Conservation (phyloP, 2,888 invertebrate genomes). For the Halocaridina rubra region DNA sequence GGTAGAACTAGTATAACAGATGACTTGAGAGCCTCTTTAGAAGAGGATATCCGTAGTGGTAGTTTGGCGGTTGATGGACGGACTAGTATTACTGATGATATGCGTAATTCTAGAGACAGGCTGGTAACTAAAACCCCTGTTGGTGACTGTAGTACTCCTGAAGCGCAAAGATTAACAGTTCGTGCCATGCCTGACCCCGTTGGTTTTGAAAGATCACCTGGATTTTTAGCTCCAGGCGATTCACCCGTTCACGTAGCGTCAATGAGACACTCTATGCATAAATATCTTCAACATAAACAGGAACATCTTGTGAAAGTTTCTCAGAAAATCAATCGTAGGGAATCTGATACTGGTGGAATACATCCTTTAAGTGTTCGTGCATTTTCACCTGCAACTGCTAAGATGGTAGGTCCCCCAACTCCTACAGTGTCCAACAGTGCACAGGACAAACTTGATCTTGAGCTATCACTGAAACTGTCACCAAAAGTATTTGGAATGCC, state of each 20-base stretch:
- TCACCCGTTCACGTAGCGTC: slow-evolving; percentile 65
- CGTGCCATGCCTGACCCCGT: slow-evolving; percentile 77
- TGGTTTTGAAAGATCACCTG: slow-evolving; percentile 58
- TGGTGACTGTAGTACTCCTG: slow-evolving; percentile 57
- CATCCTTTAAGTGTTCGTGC: slow-evolving; percentile 61
- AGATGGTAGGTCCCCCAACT: slow-evolving; percentile 17
- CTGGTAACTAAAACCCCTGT: slow-evolving; percentile 49
- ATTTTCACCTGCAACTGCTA: slow-evolving; percentile 53
- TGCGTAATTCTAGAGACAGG: slow-evolving; percentile 57
- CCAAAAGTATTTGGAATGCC: slow-evolving; percentile 76
- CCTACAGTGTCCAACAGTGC: background rate
- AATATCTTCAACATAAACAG: slow-evolving; percentile 65
- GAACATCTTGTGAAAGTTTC: slow-evolving; percentile 63
- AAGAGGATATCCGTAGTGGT: slow-evolving; percentile 7
- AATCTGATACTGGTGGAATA: slow-evolving; percentile 55
- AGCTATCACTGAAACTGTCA: slow-evolving; percentile 73
- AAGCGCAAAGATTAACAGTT: slow-evolving; percentile 73
- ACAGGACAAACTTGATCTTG: slow-evolving; percentile 48
- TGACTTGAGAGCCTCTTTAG: slow-evolving; percentile 37
- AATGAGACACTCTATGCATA: slow-evolving; percentile 68
- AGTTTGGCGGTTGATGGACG: background rate
- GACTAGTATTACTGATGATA: slow-evolving; percentile 66
- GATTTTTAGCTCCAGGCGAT: slow-evolving; percentile 64
- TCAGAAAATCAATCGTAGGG: slow-evolving; percentile 61
- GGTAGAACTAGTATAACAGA: slow-evolving; percentile 75